These are phyloP conservation scores for Brachionus koreanus DNA, from an alignment of 1,140 invertebrate genomes.

Conservation along the genomic window DNA sequence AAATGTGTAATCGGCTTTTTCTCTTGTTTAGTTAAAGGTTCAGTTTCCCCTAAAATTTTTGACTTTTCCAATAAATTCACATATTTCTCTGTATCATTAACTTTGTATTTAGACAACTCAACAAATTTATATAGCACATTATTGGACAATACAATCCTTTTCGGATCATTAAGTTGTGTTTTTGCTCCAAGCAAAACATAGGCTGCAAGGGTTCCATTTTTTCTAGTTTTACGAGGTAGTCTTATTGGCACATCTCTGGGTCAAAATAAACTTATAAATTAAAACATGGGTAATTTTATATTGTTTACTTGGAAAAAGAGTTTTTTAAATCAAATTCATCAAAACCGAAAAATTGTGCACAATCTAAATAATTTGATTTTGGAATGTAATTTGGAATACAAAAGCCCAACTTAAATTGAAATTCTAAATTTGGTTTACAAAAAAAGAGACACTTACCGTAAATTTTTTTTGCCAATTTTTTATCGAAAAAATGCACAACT, in stretches of 20 bases:
- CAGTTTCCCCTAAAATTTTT: conserved; percentile 5
- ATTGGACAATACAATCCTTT: background rate
- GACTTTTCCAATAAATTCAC: conserved; percentile 27
- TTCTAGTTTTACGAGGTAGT: background rate
- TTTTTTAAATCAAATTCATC: background rate
- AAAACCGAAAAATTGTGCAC: conserved; percentile 32
- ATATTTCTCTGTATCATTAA: background rate
- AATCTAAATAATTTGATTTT: background rate
- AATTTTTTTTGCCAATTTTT: conserved; percentile 21
- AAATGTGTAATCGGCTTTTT: conserved; percentile 36
- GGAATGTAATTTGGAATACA: background rate
- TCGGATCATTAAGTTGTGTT: background rate
- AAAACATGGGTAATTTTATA: background rate
- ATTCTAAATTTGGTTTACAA: background rate
- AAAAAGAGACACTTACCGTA: background rate
- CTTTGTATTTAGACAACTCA: background rate
- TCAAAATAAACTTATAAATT: background rate
- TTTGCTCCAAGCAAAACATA: background rate
- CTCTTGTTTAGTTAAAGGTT: background rate
- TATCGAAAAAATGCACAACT: background rate
- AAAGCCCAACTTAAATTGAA: background rate
- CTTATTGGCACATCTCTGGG: background rate
- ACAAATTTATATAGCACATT: background rate
- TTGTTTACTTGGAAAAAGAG: background rate
- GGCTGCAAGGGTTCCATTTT: conserved; percentile 4